Evolutionary conservation across 2,113 vertebrate species (phyloP).

Genomic region (Sinocyclocheilus anshuiensis): DNA sequence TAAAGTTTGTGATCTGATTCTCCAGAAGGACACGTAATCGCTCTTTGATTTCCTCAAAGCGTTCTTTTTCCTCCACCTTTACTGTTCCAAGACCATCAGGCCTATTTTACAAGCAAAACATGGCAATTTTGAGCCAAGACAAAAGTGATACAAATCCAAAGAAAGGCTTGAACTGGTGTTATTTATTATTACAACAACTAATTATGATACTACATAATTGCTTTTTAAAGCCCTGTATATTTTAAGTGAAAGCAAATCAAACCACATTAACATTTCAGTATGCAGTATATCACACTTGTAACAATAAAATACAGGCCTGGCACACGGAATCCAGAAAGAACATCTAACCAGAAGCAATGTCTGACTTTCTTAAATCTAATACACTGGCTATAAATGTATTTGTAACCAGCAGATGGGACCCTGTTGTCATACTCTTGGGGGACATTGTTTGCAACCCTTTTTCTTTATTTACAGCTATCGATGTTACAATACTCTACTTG

Average conservation of each 20-base stretch:
- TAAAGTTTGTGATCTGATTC: slow-evolving; percentile 99
- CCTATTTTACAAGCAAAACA: slow-evolving; percentile 69
- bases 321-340: background rate
- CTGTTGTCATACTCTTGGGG: slow-evolving; percentile 14
- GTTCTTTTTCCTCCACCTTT: slow-evolving; percentile 94
- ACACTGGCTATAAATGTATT: slow-evolving; percentile 38
- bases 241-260: background rate
- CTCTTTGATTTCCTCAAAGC: slow-evolving; percentile 99
- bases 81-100: slow-evolving; percentile 98
- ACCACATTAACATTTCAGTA: slow-evolving; percentile 30
- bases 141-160: background rate
- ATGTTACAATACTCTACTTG: slow-evolving; percentile 25
- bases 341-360: slow-evolving; percentile 40
- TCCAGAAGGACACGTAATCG: slow-evolving; percentile 91
- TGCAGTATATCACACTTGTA: slow-evolving; percentile 8
- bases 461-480: slow-evolving; percentile 25
- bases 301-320: slow-evolving; percentile 29
- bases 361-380: slow-evolving; percentile 39
- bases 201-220: background rate
- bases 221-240: slow-evolving; percentile 4
- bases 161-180: background rate
- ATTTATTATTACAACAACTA: slow-evolving; percentile 18
- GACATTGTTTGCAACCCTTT: background rate
- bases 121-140: background rate
- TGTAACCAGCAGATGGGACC: slow-evolving; percentile 23